Conservation (phyloP, 2,888 invertebrate genomes). For the Pterostichus madidus region DNA sequence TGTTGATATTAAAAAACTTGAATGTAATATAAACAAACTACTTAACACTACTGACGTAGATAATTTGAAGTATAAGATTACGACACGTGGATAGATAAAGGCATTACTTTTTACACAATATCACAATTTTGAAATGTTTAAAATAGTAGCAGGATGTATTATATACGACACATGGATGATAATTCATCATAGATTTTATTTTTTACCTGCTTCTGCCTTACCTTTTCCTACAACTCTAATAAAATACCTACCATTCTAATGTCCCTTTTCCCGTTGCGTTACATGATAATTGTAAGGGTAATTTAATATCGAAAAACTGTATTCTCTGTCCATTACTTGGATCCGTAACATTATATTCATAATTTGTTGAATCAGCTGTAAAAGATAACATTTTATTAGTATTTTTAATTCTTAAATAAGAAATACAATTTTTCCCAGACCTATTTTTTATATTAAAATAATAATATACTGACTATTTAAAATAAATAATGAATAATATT, state of each 20-base stretch:
- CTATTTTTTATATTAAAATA: no score
- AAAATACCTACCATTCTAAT: constrained; percentile 58
- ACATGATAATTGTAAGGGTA: constrained; percentile 50
- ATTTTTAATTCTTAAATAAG: no score
- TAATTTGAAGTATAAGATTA: constrained; percentile 20
- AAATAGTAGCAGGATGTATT: constrained; percentile 26
- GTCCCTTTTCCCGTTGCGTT: constrained; percentile 30
- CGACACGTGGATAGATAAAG: constrained; percentile 31
- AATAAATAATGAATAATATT: no score
- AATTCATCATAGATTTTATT: background rate
- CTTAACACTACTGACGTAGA: constrained; percentile 35
- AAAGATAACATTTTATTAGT: constrained; percentile 4
- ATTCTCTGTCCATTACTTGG: constrained; percentile 38
- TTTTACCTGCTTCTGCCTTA: background rate
- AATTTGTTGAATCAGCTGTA: constrained; percentile 59
- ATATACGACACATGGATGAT: background rate
- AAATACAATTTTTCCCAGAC: no score
- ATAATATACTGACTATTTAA: no score
- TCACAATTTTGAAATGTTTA: background rate
- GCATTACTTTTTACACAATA: background rate
- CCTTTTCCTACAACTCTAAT: background rate
- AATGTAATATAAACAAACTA: constrained; percentile 40
- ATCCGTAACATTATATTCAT: constrained; percentile 49
- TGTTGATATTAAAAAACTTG: constrained; percentile 33
- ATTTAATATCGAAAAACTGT: constrained; percentile 53